A percentile compares a stretch with the other conserved stretches of the same genome.
Conservation (phyloP, 2,113 vertebrate genomes). For the Raphicerus campestris region DNA sequence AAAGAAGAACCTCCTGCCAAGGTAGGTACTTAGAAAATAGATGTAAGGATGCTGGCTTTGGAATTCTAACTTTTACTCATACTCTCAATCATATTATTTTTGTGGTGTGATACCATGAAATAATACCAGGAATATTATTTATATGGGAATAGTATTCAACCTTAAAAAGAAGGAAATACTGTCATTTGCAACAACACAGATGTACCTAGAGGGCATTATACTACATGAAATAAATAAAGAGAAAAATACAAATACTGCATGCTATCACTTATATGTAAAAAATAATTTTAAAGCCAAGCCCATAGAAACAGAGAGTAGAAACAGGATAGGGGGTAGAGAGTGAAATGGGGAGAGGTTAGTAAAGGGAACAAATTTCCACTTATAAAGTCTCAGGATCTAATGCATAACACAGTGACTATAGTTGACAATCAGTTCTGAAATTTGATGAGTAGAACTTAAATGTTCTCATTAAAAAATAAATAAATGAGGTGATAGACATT, state of each 20-base stretch:
- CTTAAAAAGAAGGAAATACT: neutral
- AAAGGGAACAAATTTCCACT: neutral
- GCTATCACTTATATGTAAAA: neutral
- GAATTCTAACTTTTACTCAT: neutral
- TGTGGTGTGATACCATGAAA: neutral
- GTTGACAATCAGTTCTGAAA: neutral
- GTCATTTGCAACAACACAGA: neutral
- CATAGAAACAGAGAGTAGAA: neutral
- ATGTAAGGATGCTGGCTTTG: neutral
- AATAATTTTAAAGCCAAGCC: neutral
- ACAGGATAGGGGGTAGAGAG: neutral
- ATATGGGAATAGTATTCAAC: neutral
- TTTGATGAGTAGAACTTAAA: neutral
- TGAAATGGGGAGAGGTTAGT: neutral
- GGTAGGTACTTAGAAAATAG: constrained; percentile 39
- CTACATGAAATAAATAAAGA: neutral
- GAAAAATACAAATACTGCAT: neutral
- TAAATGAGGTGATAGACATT: neutral
- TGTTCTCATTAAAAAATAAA: neutral
- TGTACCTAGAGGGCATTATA: neutral
- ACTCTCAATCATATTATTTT: neutral
- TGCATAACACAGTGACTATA: neutral
- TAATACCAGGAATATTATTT: neutral
- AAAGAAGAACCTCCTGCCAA: constrained; percentile 35
- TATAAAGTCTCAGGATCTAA: neutral